A percentile compares a stretch with the other conserved stretches of the same genome.
These are phyloP conservation scores for Pterophyllum scalare DNA, from an alignment of 2,113 vertebrate species.

Conservation along the genomic window DNA sequence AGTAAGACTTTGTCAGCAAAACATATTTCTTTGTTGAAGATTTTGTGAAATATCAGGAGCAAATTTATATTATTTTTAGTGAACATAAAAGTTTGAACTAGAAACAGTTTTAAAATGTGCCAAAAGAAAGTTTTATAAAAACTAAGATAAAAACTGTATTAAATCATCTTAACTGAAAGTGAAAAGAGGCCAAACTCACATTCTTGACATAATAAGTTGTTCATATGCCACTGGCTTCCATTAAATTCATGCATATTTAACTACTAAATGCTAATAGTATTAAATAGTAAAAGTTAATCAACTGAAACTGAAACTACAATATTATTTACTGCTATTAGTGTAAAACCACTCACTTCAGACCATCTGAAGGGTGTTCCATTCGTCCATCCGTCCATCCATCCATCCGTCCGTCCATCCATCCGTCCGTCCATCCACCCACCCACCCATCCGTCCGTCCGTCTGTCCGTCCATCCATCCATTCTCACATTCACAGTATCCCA, in stretches of 20 bases:
- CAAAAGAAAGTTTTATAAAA: background rate
- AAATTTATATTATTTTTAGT: background rate
- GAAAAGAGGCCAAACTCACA: background rate
- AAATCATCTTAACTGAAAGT: background rate
- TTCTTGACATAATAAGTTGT: too few relatives aligned
- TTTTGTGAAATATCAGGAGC: too few relatives aligned
- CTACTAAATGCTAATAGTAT: too few relatives aligned
- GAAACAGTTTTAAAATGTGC: background rate
- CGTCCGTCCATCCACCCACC: too few relatives aligned
- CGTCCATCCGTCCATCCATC: too few relatives aligned
- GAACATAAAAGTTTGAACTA: background rate
- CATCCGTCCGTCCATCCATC: too few relatives aligned
- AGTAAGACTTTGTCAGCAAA: background rate
- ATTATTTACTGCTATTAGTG: background rate
- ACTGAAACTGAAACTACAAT: background rate
- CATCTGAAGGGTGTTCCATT: too few relatives aligned
- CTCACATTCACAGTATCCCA: accelerated
- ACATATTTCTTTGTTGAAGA: too few relatives aligned
- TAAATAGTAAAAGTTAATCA: background rate
- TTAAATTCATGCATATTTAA: background rate
- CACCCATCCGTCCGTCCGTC: too few relatives aligned
- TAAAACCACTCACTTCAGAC: background rate
- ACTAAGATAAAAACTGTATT: background rate
- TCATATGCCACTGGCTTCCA: background rate
- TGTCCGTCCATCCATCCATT: too few relatives aligned